Conservation (phyloP, 2,113 vertebrate genomes). For the Lophochroa leadbeateri region DNA sequence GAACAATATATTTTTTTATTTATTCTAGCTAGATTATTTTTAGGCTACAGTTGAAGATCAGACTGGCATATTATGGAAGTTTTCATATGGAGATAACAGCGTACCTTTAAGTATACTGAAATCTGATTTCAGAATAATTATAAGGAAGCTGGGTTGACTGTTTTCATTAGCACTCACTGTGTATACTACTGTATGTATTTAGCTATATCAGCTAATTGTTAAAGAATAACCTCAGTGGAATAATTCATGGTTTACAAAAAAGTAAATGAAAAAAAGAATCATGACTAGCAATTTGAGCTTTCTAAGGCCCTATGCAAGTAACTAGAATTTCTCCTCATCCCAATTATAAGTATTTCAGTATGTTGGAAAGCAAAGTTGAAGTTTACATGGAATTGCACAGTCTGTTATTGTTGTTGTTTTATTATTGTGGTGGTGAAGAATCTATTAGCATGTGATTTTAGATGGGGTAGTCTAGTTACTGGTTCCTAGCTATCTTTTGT, state of each 20-base stretch:
- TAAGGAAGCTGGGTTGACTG: neutral
- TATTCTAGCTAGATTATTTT: constrained; percentile 9
- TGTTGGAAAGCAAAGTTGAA: constrained; percentile 24
- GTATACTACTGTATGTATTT: neutral
- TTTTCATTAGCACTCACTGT: neutral
- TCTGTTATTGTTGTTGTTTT: neutral
- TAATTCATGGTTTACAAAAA: neutral
- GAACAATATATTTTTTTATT: neutral
- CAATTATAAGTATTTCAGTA: neutral
- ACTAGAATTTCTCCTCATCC: neutral
- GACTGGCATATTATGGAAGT: constrained; percentile 30
- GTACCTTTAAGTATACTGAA: constrained; percentile 49
- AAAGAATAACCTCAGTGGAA: neutral
- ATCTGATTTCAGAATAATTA: constrained; percentile 41
- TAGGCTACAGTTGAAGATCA: constrained; percentile 22
- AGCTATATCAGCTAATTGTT: neutral
- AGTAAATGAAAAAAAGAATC: neutral
- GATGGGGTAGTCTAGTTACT: rapidly evolving
- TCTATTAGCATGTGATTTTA: neutral
- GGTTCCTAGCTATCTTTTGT: neutral
- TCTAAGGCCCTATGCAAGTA: constrained; percentile 21
- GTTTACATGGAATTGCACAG: neutral
- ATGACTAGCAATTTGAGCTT: constrained; percentile 20
- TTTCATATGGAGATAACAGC: constrained; percentile 22
- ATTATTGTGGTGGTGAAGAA: neutral